Evolutionary conservation across 2,888 invertebrate genomes (phyloP).

Genomic region (Euproctis similis): DNA sequence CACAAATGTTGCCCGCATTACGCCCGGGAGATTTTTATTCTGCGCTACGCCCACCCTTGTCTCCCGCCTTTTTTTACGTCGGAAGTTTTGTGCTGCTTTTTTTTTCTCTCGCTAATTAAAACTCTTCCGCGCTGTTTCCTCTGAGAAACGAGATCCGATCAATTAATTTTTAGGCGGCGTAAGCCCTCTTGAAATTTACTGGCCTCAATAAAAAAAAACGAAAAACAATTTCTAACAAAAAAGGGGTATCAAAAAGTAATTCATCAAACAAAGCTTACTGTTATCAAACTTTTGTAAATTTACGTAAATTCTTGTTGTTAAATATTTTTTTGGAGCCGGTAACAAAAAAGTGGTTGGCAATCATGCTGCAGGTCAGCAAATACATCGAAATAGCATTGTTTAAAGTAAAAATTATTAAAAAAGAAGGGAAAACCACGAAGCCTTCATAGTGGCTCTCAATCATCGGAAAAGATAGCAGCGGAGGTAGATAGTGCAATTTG

Average conservation of each 20-base stretch:
- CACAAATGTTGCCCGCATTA: constrained; percentile 76
- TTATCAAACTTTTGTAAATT: constrained; percentile 33
- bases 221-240: constrained; percentile 52
- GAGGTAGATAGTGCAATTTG: constrained; percentile 47
- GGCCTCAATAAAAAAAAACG: constrained; percentile 57
- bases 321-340: constrained; percentile 30
- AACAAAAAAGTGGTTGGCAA: constrained; percentile 32
- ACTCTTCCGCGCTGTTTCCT: constrained; percentile 75
- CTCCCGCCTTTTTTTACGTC: constrained; percentile 68
- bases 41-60: constrained; percentile 70
- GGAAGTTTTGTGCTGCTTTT: constrained; percentile 70
- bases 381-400: constrained; percentile 16
- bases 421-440: constrained; percentile 4
- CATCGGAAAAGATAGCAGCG: constrained; percentile 49
- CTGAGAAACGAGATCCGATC: constrained; percentile 72
- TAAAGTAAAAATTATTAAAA: too few relatives aligned
- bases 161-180: constrained; percentile 72
- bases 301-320: constrained; percentile 27
- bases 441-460: constrained; percentile 44
- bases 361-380: constrained; percentile 22
- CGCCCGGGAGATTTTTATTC: constrained; percentile 72
- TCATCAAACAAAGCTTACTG: constrained; percentile 52
- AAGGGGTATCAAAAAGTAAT: constrained; percentile 61
- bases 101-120: constrained; percentile 74
- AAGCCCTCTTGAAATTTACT: constrained; percentile 69